Conservation (phyloP, 2,797 vertebrate species). For the Rhynchotus rufescens region DNA sequence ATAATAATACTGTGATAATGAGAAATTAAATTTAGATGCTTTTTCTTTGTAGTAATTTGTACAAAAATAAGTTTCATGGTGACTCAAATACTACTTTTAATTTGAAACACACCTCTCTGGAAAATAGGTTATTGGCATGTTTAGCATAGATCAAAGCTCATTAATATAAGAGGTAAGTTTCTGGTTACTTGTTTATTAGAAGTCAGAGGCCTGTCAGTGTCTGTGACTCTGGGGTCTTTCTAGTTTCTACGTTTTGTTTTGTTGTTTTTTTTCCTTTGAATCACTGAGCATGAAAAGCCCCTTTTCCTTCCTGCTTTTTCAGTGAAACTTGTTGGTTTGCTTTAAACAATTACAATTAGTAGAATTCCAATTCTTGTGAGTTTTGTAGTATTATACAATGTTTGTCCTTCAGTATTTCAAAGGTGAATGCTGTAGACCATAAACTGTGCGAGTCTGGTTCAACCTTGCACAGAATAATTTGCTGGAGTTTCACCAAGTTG, state of each 20-base stretch:
- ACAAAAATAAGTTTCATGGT: conserved; percentile 54
- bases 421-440: not conserved
- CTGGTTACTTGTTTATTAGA: conserved; percentile 53
- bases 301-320: not conserved
- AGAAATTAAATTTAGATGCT: conserved; percentile 64
- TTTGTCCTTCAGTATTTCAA: not conserved
- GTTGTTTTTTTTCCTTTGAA: not conserved
- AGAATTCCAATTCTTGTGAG: not conserved
- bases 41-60: conserved; percentile 68
- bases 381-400: not conserved
- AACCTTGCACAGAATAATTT: not conserved
- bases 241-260: not conserved
- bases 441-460: not conserved
- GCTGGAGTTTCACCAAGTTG: not conserved
- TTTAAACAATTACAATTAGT: not conserved
- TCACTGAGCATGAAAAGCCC: not conserved
- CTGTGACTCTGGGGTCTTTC: conserved; percentile 36
- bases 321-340: not conserved
- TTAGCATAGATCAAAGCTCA: conserved; percentile 47
- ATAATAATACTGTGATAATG: conserved; percentile 65
- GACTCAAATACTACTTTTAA: conserved; percentile 38
- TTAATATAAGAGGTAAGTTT: conserved; percentile 56
- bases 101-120: conserved; percentile 62
- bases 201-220: conserved; percentile 48
- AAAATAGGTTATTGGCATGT: conserved; percentile 63